A percentile compares a stretch with the other conserved stretches of the same genome.
phyloP scores from a whole-genome alignment of 2,888 invertebrate species.

The Marasmarcha lunaedactyla region DNA sequence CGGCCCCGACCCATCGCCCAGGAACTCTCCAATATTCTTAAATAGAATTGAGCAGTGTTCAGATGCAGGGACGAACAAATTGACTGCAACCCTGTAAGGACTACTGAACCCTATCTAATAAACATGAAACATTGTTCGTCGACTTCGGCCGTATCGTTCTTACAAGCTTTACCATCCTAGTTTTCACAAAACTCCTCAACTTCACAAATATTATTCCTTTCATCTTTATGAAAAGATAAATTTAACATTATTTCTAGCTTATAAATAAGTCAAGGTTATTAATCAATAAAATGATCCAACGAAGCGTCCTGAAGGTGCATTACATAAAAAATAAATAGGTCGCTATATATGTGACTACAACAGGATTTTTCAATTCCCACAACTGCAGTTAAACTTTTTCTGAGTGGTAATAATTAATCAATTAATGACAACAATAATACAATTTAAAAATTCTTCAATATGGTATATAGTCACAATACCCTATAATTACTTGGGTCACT shows the following conservation, averaged over 20 bases:
- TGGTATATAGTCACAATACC: too few relatives aligned
- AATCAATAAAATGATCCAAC: too few relatives aligned
- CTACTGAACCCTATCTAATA: conserved; percentile 54
- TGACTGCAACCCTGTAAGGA: conserved; percentile 54
- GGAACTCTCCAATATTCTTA: conserved; percentile 40
- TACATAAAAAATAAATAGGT: background rate
- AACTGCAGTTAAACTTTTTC: conserved; percentile 32
- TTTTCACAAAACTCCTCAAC: conserved; percentile 61
- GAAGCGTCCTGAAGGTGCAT: too few relatives aligned
- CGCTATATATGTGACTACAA: conserved; percentile 14
- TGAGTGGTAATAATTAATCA: conserved; percentile 14
- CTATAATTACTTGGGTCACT: conserved; percentile 30
- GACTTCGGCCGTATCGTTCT: conserved; percentile 53
- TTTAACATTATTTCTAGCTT: conserved; percentile 20
- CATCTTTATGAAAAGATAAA: conserved; percentile 23
- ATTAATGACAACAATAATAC: background rate
- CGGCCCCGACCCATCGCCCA: conserved; percentile 21
- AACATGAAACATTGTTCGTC: conserved; percentile 32
- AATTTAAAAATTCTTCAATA: too few relatives aligned
- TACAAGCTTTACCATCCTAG: conserved; percentile 53
- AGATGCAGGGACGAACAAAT: conserved; percentile 62
- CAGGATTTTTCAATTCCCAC: conserved; percentile 47
- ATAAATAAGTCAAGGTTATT: too few relatives aligned
- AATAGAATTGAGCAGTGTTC: conserved; percentile 58
- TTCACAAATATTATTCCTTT: conserved; percentile 46